Evolutionary conservation across 1,140 invertebrate genomes (phyloP), one percentile per base, ranked within the genome.

Genomic region (Forficula auricularia): DNA sequence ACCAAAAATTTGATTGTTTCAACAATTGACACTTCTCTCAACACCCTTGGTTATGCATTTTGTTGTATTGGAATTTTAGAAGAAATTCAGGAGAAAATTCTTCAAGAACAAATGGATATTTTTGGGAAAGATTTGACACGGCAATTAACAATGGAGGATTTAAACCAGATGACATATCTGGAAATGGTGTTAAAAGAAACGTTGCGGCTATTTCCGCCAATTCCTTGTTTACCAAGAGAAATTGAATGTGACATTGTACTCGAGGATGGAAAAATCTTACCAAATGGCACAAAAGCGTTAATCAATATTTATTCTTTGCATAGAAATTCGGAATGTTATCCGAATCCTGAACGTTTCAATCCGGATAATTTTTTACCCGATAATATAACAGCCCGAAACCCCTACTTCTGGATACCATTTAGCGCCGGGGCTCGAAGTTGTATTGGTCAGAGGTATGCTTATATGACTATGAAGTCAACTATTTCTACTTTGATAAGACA

Each of bases 261-360:
- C 0, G 19, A 18, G 30, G 8, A 8, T 9, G 38, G 38, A 16
- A 47, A 41, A 37, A 52, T 48, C 4, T 43, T 67, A 34, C 63
- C 66, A 2, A 47, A 50, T 16, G 67, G 64, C 12, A 60, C 58
- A 7, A 59, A 56, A 6, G 55, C 59, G 4, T 47, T 59, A 12
- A 51, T 69, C 13, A 37, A 46, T 6, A 50, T 42, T 2, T 57
- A 58, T 20, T 52, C 57, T 20, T 51, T 70, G 19, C 73, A 77
- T 49, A 53, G 64, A 18, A 57, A 70, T 43, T 46, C 56, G 10
- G 47, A 62, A 13, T 51, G 55, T 31, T 76, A 64, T 49, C 62
- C 68, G 7, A 59, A 75, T 37, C 72, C 73, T 2, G 64, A 71
- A 20, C 48, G 48, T 8, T 75, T 71, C 50, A 57, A 72, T 52